phyloP scores from a whole-genome alignment of 2,113 vertebrate species.

The Opisthocomus hoazin region DNA sequence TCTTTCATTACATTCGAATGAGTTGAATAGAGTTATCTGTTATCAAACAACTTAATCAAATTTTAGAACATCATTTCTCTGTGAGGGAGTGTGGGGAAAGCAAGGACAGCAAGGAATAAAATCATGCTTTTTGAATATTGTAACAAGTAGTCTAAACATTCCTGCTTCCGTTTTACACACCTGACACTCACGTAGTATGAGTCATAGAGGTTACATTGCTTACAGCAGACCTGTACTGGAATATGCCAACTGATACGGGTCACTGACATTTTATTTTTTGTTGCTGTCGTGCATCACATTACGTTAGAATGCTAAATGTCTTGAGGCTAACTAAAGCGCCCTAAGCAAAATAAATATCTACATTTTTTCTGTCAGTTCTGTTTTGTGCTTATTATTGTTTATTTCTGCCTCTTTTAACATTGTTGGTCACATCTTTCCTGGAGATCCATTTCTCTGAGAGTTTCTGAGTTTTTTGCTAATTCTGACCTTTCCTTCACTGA shows the following conservation, averaged over 20 bases:
- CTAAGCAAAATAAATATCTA: neutral
- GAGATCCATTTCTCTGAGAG: neutral
- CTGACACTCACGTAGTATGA: neutral
- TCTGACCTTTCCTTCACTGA: neutral
- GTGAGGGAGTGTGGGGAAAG: neutral
- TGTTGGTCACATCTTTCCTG: neutral
- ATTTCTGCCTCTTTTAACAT: neutral
- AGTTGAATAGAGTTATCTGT: neutral
- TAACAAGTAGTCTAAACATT: neutral
- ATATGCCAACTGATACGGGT: neutral
- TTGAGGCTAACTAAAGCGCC: neutral
- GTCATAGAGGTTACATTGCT: neutral
- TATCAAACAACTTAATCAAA: neutral
- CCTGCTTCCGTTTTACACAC: neutral
- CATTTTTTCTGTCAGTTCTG: neutral
- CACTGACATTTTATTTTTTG: neutral
- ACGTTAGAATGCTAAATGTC: neutral
- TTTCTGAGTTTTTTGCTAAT: neutral
- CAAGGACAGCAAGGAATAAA: neutral
- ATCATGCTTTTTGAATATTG: neutral
- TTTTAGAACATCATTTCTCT: neutral
- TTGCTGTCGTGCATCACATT: neutral
- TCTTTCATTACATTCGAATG: neutral
- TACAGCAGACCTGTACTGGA: neutral
- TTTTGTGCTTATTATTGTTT: neutral